Evolutionary conservation across 2,797 vertebrate species (phyloP), one percentile per base, ranked within the genome.

Genomic region (Mormyrus proboscirostris): DNA sequence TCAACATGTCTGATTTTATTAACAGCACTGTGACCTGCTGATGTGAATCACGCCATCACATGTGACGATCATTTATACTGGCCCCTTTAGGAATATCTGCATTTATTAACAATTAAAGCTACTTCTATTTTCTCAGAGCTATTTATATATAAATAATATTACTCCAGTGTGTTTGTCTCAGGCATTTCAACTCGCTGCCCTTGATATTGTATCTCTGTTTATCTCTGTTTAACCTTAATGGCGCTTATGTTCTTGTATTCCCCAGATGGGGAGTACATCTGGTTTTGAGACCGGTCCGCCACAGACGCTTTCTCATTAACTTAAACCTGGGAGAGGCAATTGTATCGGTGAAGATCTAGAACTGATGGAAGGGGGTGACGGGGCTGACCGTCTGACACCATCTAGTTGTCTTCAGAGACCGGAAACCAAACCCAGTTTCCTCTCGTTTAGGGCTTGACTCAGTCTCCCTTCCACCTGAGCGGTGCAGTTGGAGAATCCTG

Each of bases 51-150:
- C 90, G 89, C 57, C 4, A n/a, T 38, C 6, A 90, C 89, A 91
- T 91, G 89, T 90, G 90, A 88, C n/a, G 47, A 38, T 82, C 49
- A 69, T 29, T 91, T 91, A 92, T 79, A 88, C 90, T 93, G 94
- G 93, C 94, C 94, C 90, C 94, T 95, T 88, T 91, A 91, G 95
- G 93, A 90, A 1, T 44, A 73, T 62, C 65, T 25, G 29, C n/a
- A 86, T 38, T 87, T 44, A 59, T 57, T 41, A 87, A 41, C 53
- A 33, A 59, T 19, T 57, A 57, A 33, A 33, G 51, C 5, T 86
- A 53, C 55, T 86, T 86, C 16, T 7, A n/a, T 41, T 57, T 86
- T 51, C 53, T 59, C 33, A 41, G 25, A 59, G 7, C 10, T 8
- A 10, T 79, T 79, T 19, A 8, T 47, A 8, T 47, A n/a, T 79